phyloP scores from a whole-genome alignment of 2,888 invertebrate genomes.

The Sarcophaga caerulescens region DNA sequence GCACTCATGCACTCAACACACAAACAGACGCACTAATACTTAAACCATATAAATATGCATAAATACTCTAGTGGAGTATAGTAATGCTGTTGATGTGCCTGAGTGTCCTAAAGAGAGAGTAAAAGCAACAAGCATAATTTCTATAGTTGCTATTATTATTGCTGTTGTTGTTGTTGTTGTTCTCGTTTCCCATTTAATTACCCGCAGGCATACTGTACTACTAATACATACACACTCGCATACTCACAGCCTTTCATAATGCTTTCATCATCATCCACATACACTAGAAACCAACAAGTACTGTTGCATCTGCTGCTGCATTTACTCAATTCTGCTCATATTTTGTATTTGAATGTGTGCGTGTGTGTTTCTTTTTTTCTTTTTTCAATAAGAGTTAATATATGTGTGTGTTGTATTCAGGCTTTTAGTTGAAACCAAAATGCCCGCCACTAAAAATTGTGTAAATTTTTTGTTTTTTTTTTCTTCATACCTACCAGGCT shows the following conservation, averaged over 20 bases:
- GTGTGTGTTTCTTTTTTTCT: neutral
- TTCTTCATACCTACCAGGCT: constrained; percentile 11
- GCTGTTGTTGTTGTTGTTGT: constrained; percentile 43
- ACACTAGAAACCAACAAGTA: neutral
- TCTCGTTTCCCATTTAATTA: constrained; percentile 66
- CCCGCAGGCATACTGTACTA: constrained; percentile 60
- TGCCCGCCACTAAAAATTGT: constrained; percentile 31
- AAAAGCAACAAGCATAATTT: constrained; percentile 55
- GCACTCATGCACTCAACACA: neutral
- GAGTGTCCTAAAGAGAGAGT: constrained; percentile 55
- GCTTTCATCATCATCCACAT: neutral
- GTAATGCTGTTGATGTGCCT: constrained; percentile 42
- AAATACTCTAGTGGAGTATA: constrained; percentile 20
- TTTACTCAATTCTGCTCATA: neutral
- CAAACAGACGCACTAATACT: neutral
- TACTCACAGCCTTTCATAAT: neutral
- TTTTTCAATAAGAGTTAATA: neutral
- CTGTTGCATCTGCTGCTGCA: neutral
- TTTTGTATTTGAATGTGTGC: neutral
- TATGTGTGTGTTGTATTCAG: constrained; percentile 1
- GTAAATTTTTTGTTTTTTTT: constrained; percentile 10
- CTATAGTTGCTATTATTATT: constrained; percentile 35
- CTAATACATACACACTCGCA: neutral
- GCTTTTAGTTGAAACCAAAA: constrained; percentile 31
- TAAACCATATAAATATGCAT: constrained; percentile 23